phyloP scores from a whole-genome alignment of 2,797 vertebrate genomes.

The Takifugu ocellatus region DNA sequence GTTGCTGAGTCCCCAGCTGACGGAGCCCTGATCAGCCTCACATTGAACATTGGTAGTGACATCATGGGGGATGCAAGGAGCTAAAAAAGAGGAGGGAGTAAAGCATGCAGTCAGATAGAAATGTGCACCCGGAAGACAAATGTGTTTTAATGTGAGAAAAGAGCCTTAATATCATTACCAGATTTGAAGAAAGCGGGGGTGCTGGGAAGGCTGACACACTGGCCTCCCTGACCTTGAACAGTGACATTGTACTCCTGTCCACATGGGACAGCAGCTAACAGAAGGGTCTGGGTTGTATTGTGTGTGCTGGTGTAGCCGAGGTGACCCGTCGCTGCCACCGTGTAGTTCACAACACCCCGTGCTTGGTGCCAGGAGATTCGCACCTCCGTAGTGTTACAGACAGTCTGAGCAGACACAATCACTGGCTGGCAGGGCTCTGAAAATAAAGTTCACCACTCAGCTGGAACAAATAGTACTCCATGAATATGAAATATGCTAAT shows the following conservation, averaged over 20 bases:
- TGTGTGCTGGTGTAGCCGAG: slow-evolving; percentile 37
- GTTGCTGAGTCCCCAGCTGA: slow-evolving; percentile 64
- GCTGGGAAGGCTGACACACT: slow-evolving; percentile 58
- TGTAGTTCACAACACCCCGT: slow-evolving; percentile 43
- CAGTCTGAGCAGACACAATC: slow-evolving; percentile 28
- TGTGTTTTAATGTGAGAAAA: background rate
- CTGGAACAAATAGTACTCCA: too few relatives aligned
- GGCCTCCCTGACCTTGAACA: slow-evolving; percentile 43
- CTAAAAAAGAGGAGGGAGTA: slow-evolving; percentile 33
- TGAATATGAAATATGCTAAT: too few relatives aligned
- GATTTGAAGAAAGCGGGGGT: slow-evolving; percentile 50
- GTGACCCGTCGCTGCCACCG: slow-evolving; percentile 52
- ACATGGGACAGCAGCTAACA: slow-evolving; percentile 55
- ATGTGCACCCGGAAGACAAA: background rate
- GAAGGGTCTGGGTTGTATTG: slow-evolving; percentile 44
- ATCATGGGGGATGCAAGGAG: slow-evolving; percentile 59
- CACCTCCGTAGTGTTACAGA: slow-evolving; percentile 55
- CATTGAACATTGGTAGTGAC: slow-evolving; percentile 50
- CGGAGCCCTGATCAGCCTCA: slow-evolving; percentile 37
- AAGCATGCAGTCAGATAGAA: background rate
- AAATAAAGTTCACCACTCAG: background rate
- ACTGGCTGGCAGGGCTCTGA: slow-evolving; percentile 69
- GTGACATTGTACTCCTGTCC: slow-evolving; percentile 69
- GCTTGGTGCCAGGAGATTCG: slow-evolving; percentile 59
- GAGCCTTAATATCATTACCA: slow-evolving; percentile 37